Evolutionary conservation across 2,888 invertebrate genomes (phyloP), one percentile per base, ranked within the genome.

Genomic region (Mythimna ferrago): DNA sequence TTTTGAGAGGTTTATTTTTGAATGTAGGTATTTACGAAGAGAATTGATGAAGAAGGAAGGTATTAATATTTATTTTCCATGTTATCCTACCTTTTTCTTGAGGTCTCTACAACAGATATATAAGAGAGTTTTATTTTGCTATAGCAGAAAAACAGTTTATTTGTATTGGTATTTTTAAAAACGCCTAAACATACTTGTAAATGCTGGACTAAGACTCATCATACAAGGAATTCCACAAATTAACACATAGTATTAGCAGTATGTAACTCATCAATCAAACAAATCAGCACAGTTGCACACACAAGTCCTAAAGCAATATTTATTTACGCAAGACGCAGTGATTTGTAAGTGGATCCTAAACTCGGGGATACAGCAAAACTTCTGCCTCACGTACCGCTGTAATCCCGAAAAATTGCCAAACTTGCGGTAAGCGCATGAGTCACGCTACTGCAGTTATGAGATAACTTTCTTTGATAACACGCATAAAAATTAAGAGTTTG

Each of bases 401-500:
- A 88, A 88, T 87, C 87, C 83, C 70, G 57, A 57, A n/a, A 81
- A 86, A 88, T 87, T 44, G 75, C 74, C 73, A 65, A 88, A 89
- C 83, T 89, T 88, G 68, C 41, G 76, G 78, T 81, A 85, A 83
- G 81, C 81, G 78, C 71, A 70, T 85, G 82, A 81, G 73, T 82
- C 81, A 88, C 82, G 85, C 70, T 48, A 85, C 76, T 83, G 76
- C 81, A 80, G 84, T 88, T 90, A 91, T 83, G 88, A 86, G 82
- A 84, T 79, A 90, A 91, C 79, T 92, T 91, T 73, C 84, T 86
- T 87, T 85, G 86, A 87, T 85, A 85, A 81, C 77, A 80, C 79
- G 35, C 79, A 81, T 84, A 84, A 86, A 87, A 86, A 86, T 85
- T 86, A 86, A 80, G 83, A 83, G 78, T 66, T 44, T 77, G 71